A percentile compares a stretch with the other conserved stretches of the same genome.
These are phyloP conservation scores for Drosophila paramelanica DNA, from an alignment of 2,888 invertebrate species.

Conservation along the genomic window DNA sequence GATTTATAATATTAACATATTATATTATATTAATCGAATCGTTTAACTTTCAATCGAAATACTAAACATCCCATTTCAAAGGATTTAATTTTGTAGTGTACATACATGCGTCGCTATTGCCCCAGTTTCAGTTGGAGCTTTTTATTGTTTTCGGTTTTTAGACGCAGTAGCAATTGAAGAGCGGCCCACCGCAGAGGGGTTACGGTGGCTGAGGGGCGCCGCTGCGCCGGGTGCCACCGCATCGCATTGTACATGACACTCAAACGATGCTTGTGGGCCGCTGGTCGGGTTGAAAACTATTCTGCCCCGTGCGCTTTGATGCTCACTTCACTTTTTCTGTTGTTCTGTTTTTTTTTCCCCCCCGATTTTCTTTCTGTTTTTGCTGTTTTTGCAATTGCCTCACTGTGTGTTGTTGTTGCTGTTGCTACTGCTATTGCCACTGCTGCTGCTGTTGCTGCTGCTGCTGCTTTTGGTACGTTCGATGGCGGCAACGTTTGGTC, in stretches of 20 bases:
- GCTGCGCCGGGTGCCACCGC: slow-evolving; percentile 40
- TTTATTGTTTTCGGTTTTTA: slow-evolving; percentile 78
- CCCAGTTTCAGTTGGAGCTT: slow-evolving; percentile 55
- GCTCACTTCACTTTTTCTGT: slow-evolving; percentile 73
- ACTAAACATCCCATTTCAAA: no score
- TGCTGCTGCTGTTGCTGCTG: slow-evolving; percentile 19
- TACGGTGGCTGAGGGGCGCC: slow-evolving; percentile 17
- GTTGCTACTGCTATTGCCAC: slow-evolving; percentile 22
- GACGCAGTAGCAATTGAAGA: slow-evolving; percentile 70
- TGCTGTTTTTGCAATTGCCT: slow-evolving; percentile 53
- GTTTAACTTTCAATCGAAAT: background rate
- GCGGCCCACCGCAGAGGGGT: slow-evolving; percentile 49
- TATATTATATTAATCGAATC: background rate
- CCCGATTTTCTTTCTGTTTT: slow-evolving; percentile 21
- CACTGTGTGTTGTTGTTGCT: slow-evolving; percentile 44
- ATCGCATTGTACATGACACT: slow-evolving; percentile 57
- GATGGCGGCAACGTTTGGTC: slow-evolving; percentile 77
- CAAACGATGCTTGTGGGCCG: slow-evolving; percentile 51
- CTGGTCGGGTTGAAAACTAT: slow-evolving; percentile 79
- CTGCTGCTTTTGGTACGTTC: slow-evolving; percentile 46
- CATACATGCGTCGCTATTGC: slow-evolving; percentile 2
- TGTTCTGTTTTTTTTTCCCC: slow-evolving; percentile 37
- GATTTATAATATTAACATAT: no score
- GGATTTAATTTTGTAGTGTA: slow-evolving; percentile 35
- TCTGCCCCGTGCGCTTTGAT: slow-evolving; percentile 72